Evolutionary conservation across 2,888 invertebrate genomes (phyloP).

Genomic region (Drosophila nigritarsus): DNA sequence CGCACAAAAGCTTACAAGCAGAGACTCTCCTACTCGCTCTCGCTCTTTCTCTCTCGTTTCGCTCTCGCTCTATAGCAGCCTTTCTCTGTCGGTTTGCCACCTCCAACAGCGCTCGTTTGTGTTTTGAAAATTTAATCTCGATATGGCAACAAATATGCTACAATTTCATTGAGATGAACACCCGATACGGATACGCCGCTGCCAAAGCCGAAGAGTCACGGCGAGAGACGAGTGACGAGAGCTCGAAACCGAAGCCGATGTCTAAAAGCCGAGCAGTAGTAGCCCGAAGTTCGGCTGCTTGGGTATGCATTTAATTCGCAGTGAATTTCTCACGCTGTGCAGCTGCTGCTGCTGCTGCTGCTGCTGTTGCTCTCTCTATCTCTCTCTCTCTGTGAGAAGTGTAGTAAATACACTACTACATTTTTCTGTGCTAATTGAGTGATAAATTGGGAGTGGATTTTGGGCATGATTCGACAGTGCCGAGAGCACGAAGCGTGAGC

Average conservation of each 20-base stretch:
- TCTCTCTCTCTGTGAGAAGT: constrained; percentile 63
- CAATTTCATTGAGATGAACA: constrained; percentile 83
- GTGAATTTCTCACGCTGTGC: constrained; percentile 70
- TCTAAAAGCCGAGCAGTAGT: constrained; percentile 41
- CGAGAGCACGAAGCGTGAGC: constrained; percentile 60
- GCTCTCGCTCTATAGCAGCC: constrained; percentile 18
- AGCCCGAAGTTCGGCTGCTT: constrained; percentile 44
- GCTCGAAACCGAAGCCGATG: constrained; percentile 25
- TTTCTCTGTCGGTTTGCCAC: constrained; percentile 33
- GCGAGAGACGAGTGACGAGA: constrained; percentile 17
- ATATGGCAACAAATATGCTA: constrained; percentile 83
- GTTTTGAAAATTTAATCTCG: constrained; percentile 83
- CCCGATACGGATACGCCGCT: constrained; percentile 71
- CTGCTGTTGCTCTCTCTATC: constrained; percentile 51
- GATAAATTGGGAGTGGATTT: constrained; percentile 84
- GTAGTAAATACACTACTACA: constrained; percentile 83
- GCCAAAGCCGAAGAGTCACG: constrained; percentile 54
- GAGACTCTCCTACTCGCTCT: constrained; percentile 5
- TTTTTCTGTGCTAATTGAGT: constrained; percentile 84
- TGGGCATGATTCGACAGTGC: constrained; percentile 68
- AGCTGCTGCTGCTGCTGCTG: constrained; percentile 62
- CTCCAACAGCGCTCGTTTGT: constrained; percentile 75
- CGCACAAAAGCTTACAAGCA: constrained; percentile 75
- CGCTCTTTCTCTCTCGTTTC: constrained; percentile 3
- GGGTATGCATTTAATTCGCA: constrained; percentile 72